Percentiles rank a stretch among this genome's conserved stretches.
Conservation (phyloP, 2,797 vertebrate genomes). For the Myotis pilosus region DNA sequence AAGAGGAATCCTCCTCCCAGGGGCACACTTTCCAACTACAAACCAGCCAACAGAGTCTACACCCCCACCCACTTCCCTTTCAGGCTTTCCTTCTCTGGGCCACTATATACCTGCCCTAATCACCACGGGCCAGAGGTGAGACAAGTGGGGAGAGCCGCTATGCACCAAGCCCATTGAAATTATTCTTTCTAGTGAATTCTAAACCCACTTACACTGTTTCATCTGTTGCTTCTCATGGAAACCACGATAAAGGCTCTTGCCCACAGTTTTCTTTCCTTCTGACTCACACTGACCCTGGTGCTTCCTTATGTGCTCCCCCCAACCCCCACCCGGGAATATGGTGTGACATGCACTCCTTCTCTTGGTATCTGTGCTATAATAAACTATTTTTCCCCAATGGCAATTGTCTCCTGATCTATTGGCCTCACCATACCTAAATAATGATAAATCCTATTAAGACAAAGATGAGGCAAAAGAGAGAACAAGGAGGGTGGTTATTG, state of each 20-base stretch:
- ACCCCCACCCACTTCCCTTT: not conserved
- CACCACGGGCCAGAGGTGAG: not conserved
- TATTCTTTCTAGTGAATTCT: not conserved
- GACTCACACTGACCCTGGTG: too few relatives aligned
- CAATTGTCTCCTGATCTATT: not conserved
- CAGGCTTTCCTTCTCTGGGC: not conserved
- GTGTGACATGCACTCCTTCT: not conserved
- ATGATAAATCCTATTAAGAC: not conserved
- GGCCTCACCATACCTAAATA: not conserved
- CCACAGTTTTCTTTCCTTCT: not conserved
- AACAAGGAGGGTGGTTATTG: not conserved
- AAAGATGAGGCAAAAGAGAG: not conserved
- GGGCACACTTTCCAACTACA: not conserved
- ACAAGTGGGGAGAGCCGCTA: not conserved
- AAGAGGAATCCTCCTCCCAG: not conserved
- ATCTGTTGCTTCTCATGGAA: not conserved
- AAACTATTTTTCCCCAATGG: not conserved
- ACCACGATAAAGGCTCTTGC: not conserved
- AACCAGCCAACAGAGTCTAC: not conserved
- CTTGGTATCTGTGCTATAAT: not conserved
- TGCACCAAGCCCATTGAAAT: not conserved
- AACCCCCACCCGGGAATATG: not conserved
- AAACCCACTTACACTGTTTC: not conserved
- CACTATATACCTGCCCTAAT: not conserved
- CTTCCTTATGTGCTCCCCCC: not conserved